Base-by-base conservation (phyloP, 2,888 invertebrate genomes). In the Pemphredon lugubris region DNA sequence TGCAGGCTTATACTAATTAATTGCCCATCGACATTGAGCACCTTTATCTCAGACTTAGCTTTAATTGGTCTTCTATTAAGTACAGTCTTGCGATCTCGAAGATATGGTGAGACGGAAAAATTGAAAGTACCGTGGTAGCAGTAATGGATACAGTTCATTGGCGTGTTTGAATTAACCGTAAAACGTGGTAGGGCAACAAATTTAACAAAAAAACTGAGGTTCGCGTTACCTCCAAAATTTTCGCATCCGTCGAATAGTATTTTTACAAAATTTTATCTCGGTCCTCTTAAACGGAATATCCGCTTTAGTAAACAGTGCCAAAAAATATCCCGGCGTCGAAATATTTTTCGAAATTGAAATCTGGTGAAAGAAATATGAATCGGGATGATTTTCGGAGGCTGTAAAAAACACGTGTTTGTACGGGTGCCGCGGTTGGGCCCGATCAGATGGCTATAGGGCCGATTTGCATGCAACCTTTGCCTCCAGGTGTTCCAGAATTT, bases 401-500 rank as follows among this genome's bases (percentile, higher is more conserved):
- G 69, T 65, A 74, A 57, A 65, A 69, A 69, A 71, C 50, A 63
- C 59, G 63, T 60, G 57, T 75, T 66, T 65, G 79, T 73, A 68
- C 76, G 68, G 64, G 73, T 66, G 67, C 64, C 64, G 63, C 74
- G 69, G 68, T 68, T 51, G 75, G 74, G 73, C 68, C 73, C 57
- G 82, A 83, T 85, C 83, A 82, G 84, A 84, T 85, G 85, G 84
- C 79, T 79, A 67, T 75, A 73, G 82, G 77, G 74, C 76, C 82
- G 84, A 89, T 89, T 88, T 88, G 87, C 89, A 89, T 88, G 84
- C 82, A 86, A 82, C 85, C 85, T 87, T 83, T 87, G 85, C 85
- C 87, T 80, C 89, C 89, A 88, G 88, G 88, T 89, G 88, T 89
- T 81, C 87, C 75, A 61, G 79, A 82, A 89, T 89, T 89, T 89